Evolutionary conservation across 2,113 vertebrate genomes (phyloP).

Genomic region (Chroicocephalus ridibundus): DNA sequence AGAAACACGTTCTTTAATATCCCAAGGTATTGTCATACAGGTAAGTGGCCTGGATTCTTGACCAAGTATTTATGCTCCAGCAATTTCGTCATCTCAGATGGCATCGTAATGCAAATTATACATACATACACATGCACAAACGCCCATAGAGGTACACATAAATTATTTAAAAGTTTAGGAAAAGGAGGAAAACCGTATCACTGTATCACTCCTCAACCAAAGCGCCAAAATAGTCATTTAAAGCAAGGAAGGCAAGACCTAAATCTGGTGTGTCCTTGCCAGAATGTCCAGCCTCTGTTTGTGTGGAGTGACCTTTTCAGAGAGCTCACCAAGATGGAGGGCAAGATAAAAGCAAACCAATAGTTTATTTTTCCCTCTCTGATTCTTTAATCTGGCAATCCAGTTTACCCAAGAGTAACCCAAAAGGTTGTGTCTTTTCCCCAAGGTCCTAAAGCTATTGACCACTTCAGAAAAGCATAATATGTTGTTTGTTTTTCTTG

Average conservation of each 20-base stretch:
- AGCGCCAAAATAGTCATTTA: not conserved
- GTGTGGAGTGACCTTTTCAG: not conserved
- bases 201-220: not conserved
- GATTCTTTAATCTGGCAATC: not conserved
- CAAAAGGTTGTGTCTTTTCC: not conserved
- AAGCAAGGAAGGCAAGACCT: not conserved
- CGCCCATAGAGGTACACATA: fast-evolving
- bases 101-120: not conserved
- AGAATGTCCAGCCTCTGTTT: not conserved
- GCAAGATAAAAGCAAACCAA: not conserved
- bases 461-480: not conserved
- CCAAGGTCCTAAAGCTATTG: not conserved
- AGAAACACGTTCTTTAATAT: not conserved
- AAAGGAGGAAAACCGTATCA: not conserved
- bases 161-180: not conserved
- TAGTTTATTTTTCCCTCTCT: not conserved
- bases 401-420: not conserved
- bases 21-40: not conserved
- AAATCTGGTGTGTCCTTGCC: not conserved
- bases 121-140: not conserved
- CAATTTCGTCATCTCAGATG: not conserved
- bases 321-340: not conserved
- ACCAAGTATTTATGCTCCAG: not conserved
- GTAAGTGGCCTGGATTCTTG: not conserved
- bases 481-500: slow-evolving; percentile 37